phyloP scores from a whole-genome alignment of 2,113 vertebrate genomes.

The Parotia lawesii region DNA sequence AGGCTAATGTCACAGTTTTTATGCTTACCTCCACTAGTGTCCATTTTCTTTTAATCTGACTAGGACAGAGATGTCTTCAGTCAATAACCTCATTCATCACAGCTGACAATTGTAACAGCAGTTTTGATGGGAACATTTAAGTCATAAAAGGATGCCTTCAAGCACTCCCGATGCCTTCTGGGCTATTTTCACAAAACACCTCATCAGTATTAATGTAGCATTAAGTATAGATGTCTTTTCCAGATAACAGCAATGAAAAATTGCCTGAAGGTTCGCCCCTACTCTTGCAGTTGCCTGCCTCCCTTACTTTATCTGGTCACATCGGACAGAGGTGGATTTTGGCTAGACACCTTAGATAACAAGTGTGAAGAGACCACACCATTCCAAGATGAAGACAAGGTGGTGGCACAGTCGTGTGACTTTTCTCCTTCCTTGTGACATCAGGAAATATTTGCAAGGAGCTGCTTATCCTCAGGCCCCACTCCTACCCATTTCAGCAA shows the following conservation, averaged over 20 bases:
- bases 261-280: background rate
- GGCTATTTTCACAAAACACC: background rate
- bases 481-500: background rate
- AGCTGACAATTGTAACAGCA: background rate
- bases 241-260: background rate
- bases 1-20: background rate
- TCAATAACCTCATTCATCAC: slow-evolving; percentile 13
- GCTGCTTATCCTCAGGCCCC: background rate
- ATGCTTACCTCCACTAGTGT: background rate
- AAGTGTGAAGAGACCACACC: background rate
- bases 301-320: background rate
- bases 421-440: background rate
- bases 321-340: background rate
- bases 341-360: rapidly evolving
- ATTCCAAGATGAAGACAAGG: background rate
- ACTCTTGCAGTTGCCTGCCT: background rate
- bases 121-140: background rate
- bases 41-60: background rate
- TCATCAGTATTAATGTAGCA: slow-evolving; percentile 22
- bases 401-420: too few relatives aligned
- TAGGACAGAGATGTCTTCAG: background rate
- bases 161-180: background rate
- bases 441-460: background rate
- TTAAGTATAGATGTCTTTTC: background rate
- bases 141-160: background rate